Percentiles rank a stretch among this genome's conserved stretches.
Conservation (phyloP, 2,797 vertebrate species). For the Loris lydekkerianus region DNA sequence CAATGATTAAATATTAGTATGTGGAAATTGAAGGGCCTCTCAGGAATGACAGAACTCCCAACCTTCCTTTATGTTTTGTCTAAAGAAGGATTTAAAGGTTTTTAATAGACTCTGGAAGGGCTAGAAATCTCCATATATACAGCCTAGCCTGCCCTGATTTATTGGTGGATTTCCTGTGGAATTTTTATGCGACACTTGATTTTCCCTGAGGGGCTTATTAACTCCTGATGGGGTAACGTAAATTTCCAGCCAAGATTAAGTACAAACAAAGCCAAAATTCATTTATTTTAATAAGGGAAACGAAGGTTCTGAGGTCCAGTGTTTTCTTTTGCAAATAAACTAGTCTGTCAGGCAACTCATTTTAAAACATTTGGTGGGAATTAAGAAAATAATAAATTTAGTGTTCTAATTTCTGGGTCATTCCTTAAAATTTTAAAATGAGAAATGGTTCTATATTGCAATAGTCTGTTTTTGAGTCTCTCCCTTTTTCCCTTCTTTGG, state of each 20-base stretch:
- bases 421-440: slow-evolving; percentile 50
- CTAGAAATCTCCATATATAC: slow-evolving; percentile 88
- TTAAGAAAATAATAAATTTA: slow-evolving; percentile 48
- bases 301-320: slow-evolving; percentile 79
- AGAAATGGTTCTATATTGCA: not conserved
- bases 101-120: slow-evolving; percentile 90
- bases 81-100: slow-evolving; percentile 88
- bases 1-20: slow-evolving; percentile 87
- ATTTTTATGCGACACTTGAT: slow-evolving; percentile 90
- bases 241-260: slow-evolving; percentile 90
- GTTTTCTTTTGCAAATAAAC: slow-evolving; percentile 78
- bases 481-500: not conserved
- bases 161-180: slow-evolving; percentile 90
- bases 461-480: not conserved
- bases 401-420: slow-evolving; percentile 39
- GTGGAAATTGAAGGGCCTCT: slow-evolving; percentile 82
- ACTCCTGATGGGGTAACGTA: slow-evolving; percentile 89
- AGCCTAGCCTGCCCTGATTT: slow-evolving; percentile 87
- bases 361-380: slow-evolving; percentile 80
- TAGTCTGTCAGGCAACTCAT: slow-evolving; percentile 76
- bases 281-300: slow-evolving; percentile 90
- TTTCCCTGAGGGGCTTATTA: slow-evolving; percentile 85
- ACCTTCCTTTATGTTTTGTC: slow-evolving; percentile 85
- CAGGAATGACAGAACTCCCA: slow-evolving; percentile 83
- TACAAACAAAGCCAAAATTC: slow-evolving; percentile 89